phyloP scores from a whole-genome alignment of 2,113 vertebrate genomes.

The Sula dactylatra region DNA sequence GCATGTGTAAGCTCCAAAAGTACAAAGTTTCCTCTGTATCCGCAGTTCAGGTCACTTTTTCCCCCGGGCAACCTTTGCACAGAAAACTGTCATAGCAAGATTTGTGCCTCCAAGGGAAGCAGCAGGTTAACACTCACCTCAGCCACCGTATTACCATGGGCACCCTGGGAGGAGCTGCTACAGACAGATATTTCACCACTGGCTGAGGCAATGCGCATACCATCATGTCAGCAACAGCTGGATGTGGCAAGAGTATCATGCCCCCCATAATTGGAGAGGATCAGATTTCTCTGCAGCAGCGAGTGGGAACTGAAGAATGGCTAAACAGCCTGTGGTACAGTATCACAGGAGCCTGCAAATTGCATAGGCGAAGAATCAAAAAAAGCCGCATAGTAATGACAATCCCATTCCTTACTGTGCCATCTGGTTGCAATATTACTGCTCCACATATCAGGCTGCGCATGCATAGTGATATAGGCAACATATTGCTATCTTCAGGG shows the following conservation, averaged over 20 bases:
- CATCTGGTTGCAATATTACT: background rate
- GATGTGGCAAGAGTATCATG: background rate
- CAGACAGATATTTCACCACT: background rate
- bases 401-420: rapidly evolving
- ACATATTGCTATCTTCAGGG: background rate
- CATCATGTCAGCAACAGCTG: background rate
- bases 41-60: background rate
- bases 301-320: background rate
- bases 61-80: background rate
- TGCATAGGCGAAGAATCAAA: background rate
- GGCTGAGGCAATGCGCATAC: background rate
- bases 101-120: background rate
- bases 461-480: background rate
- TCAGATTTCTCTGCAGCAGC: background rate
- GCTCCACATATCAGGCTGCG: background rate
- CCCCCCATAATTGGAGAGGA: background rate
- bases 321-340: background rate
- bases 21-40: background rate
- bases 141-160: background rate
- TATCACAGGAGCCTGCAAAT: background rate
- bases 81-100: background rate
- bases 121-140: background rate
- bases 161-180: background rate
- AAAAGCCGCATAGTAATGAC: background rate
- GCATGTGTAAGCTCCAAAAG: background rate